A percentile compares a stretch with the other conserved stretches of the same genome.
Conservation (phyloP, 2,113 vertebrate species). For the Podarcis muralis region DNA sequence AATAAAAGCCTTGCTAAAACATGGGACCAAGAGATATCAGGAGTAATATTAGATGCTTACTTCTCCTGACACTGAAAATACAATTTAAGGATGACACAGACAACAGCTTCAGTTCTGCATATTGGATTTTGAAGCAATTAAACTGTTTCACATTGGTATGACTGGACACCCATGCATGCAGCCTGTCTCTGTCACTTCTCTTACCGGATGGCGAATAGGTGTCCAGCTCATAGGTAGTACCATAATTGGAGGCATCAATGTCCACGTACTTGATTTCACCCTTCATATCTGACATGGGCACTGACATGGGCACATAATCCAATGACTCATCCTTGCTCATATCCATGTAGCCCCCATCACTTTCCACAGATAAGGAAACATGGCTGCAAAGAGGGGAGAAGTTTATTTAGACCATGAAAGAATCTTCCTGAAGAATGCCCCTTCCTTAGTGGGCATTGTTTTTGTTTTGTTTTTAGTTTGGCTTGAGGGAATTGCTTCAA, state of each 20-base stretch:
- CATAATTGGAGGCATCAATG: slow-evolving; percentile 90
- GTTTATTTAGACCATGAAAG: not conserved
- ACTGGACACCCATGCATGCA: not conserved
- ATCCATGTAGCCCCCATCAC: slow-evolving; percentile 97
- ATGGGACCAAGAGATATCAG: not conserved
- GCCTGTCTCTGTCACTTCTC: not conserved
- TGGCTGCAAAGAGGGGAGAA: slow-evolving; percentile 74
- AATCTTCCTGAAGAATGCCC: too few relatives aligned
- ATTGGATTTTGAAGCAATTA: not conserved
- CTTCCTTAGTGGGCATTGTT: not conserved
- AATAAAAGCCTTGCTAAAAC: not conserved
- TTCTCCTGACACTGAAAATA: too few relatives aligned
- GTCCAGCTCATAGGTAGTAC: slow-evolving; percentile 89
- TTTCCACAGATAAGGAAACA: slow-evolving; percentile 87
- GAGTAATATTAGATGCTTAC: not conserved
- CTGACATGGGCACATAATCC: slow-evolving; percentile 93
- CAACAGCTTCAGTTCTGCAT: not conserved
- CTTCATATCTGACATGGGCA: slow-evolving; percentile 92
- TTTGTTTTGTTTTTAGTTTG: not conserved
- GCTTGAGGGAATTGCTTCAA: not conserved
- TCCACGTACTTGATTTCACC: slow-evolving; percentile 92
- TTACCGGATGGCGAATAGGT: slow-evolving; percentile 82
- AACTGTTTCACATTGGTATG: not conserved
- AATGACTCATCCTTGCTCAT: slow-evolving; percentile 94
- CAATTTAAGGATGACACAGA: not conserved